phyloP scores from a whole-genome alignment of 2,888 invertebrate genomes.

The Plutella xylostella region DNA sequence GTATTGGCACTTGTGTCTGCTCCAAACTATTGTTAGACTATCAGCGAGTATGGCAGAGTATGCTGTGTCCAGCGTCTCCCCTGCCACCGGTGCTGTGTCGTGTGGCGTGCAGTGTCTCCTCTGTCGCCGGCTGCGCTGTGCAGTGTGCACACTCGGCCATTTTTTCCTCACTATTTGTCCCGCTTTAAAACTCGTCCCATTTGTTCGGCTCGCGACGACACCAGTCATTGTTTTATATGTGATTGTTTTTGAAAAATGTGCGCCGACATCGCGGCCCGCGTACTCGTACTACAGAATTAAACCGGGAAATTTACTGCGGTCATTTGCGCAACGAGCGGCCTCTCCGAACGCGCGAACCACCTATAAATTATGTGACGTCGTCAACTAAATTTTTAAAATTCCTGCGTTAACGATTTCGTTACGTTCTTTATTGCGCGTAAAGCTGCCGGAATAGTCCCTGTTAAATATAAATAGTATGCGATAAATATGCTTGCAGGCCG shows the following conservation, averaged over 20 bases:
- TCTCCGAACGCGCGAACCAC: constrained; percentile 21
- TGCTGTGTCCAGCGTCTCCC: too few relatives aligned
- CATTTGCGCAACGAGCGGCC: constrained; percentile 26
- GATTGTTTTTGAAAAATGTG: constrained; percentile 53
- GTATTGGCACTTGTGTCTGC: too few relatives aligned
- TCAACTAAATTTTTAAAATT: not conserved
- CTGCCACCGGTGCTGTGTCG: too few relatives aligned
- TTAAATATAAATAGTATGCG: too few relatives aligned
- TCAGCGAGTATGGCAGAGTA: too few relatives aligned
- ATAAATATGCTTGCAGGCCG: too few relatives aligned
- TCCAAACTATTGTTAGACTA: too few relatives aligned
- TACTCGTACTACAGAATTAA: constrained; percentile 32
- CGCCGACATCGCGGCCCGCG: constrained; percentile 4
- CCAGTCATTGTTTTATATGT: constrained; percentile 44
- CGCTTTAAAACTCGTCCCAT: constrained; percentile 23
- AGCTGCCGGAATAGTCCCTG: too few relatives aligned
- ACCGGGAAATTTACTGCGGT: constrained; percentile 39
- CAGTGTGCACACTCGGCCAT: constrained; percentile 3
- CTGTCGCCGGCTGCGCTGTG: too few relatives aligned
- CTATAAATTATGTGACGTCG: constrained; percentile 25
- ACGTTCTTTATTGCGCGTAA: too few relatives aligned
- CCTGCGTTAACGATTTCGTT: not conserved
- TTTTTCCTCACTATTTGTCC: constrained; percentile 16
- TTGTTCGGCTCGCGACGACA: constrained; percentile 32
- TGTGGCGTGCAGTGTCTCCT: too few relatives aligned